Evolutionary conservation across 2,888 invertebrate species (phyloP).

Genomic region (Aleiodes testaceus): DNA sequence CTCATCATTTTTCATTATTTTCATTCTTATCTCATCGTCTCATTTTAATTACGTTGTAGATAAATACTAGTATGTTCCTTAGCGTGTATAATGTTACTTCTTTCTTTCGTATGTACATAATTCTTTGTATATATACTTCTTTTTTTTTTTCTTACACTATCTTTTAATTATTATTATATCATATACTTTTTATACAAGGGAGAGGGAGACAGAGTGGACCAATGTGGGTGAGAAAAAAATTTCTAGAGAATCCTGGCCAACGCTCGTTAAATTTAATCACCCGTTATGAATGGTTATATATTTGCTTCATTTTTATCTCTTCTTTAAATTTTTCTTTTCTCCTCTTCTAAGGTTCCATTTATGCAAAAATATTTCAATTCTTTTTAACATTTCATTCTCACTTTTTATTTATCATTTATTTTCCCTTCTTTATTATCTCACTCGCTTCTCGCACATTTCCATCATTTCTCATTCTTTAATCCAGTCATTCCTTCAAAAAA

Average conservation of each 20-base stretch:
- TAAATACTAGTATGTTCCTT: constrained; percentile 61
- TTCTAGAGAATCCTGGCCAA: constrained; percentile 57
- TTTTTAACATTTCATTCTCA: constrained; percentile 44
- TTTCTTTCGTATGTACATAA: constrained; percentile 55
- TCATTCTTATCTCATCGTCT: constrained; percentile 41
- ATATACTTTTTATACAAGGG: constrained; percentile 50
- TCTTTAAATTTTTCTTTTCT: constrained; percentile 47
- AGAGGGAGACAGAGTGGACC: constrained; percentile 38
- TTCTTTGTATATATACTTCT: constrained; percentile 50
- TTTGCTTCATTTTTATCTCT: constrained; percentile 49
- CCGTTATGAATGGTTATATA: constrained; percentile 57
- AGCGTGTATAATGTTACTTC: constrained; percentile 54
- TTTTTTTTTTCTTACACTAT: constrained; percentile 45
- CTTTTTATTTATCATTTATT: constrained; percentile 40
- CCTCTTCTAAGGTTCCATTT: constrained; percentile 56
- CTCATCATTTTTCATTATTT: constrained; percentile 30
- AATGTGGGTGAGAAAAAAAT: constrained; percentile 51
- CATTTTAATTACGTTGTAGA: constrained; percentile 56
- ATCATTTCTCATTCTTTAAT: constrained; percentile 56
- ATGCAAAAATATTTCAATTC: constrained; percentile 64
- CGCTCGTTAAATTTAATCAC: constrained; percentile 61
- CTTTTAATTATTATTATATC: constrained; percentile 46
- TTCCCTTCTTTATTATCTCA: constrained; percentile 61
- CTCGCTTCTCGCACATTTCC: constrained; percentile 72
- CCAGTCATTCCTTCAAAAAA: constrained; percentile 51